Evolutionary conservation across 2,113 vertebrate genomes (phyloP).

Genomic region (Anser cygnoides): DNA sequence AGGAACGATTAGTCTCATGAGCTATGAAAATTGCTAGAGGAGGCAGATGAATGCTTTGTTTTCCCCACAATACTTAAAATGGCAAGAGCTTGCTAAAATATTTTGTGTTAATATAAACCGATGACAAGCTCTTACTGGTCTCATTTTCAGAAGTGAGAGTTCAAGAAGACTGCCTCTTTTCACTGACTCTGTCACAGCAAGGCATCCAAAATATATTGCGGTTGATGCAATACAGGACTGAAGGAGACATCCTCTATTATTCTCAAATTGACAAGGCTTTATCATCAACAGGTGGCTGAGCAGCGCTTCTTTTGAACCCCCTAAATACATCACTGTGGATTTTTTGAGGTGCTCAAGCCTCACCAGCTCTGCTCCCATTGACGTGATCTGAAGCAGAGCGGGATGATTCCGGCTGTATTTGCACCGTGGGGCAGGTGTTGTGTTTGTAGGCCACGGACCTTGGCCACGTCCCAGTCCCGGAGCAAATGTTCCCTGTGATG

Average conservation of each 20-base stretch:
- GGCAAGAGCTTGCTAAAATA: conserved; percentile 34
- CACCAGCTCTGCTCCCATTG: neutral
- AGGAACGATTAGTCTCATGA: conserved; percentile 9
- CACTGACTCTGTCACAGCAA: neutral
- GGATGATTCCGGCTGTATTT: neutral
- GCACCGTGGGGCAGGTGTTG: neutral
- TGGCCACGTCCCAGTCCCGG: neutral
- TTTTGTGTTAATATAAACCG: conserved; percentile 27
- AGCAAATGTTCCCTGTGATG: neutral
- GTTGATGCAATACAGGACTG: neutral
- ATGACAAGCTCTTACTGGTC: neutral
- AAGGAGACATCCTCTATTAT: neutral
- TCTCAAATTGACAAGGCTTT: neutral
- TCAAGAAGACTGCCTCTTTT: neutral
- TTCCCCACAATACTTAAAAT: conserved; percentile 26
- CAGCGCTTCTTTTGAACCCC: neutral
- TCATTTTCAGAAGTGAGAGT: neutral
- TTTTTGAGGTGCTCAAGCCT: neutral
- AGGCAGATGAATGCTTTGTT: conserved; percentile 25
- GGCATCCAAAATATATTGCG: neutral
- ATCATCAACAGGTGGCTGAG: neutral
- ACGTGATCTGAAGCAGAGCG: neutral
- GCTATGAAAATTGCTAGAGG: neutral
- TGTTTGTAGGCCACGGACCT: neutral
- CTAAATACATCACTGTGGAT: neutral